These are phyloP conservation scores for Nycticryphes semicollaris DNA, from an alignment of 2,113 vertebrate species.

Conservation along the genomic window DNA sequence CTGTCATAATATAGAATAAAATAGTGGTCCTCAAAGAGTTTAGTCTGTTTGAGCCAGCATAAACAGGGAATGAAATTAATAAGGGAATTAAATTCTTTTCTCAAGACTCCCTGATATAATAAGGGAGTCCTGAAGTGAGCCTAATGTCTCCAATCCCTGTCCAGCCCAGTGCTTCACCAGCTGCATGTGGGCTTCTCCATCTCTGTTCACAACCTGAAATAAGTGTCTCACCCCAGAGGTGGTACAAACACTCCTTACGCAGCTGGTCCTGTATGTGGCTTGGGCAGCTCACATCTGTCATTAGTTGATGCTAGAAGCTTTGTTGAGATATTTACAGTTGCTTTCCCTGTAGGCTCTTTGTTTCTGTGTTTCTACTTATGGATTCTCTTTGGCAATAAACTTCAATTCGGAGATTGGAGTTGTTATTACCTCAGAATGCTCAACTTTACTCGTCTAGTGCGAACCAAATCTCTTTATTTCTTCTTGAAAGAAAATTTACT, in stretches of 20 bases:
- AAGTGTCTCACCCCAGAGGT: background rate
- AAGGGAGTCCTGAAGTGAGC: background rate
- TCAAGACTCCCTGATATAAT: background rate
- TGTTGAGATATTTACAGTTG: background rate
- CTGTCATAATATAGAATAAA: background rate
- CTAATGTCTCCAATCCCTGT: background rate
- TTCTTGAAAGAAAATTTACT: background rate
- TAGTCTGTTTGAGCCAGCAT: background rate
- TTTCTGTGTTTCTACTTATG: background rate
- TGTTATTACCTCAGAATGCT: background rate
- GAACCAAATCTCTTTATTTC: background rate
- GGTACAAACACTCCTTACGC: accelerated
- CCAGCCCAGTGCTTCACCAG: background rate
- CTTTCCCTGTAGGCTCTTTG: background rate
- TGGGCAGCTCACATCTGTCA: background rate
- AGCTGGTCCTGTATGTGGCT: background rate
- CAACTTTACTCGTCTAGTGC: background rate
- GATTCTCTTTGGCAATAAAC: background rate
- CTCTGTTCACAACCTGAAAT: background rate
- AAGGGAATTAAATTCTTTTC: background rate
- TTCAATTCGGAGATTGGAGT: background rate
- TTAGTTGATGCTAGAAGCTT: background rate
- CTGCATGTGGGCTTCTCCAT: background rate
- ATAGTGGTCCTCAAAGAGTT: background rate
- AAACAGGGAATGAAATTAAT: background rate